Conservation (phyloP, 2,888 invertebrate species). For the Papilio demoleus region DNA sequence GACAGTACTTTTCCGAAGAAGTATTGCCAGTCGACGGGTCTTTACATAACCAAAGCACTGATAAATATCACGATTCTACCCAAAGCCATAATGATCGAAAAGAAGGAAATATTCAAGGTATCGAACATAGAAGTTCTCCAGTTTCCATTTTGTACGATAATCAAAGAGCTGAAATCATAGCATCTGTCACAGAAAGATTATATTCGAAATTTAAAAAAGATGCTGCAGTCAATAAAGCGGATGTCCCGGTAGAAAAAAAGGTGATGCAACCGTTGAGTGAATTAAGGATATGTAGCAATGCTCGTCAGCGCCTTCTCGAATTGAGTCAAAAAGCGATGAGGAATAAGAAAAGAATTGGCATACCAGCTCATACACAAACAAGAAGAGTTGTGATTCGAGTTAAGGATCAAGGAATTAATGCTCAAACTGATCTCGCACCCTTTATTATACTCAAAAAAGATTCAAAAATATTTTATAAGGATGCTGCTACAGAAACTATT, state of each 20-base stretch:
- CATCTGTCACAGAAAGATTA: slow-evolving; percentile 87
- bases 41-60: slow-evolving; percentile 44
- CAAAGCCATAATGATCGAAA: slow-evolving; percentile 57
- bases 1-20: slow-evolving; percentile 79
- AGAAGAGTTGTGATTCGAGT: slow-evolving; percentile 75
- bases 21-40: slow-evolving; percentile 62
- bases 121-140: slow-evolving; percentile 56
- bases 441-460: slow-evolving; percentile 64
- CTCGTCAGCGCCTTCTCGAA: slow-evolving; percentile 83
- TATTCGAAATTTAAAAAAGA: slow-evolving; percentile 84
- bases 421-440: slow-evolving; percentile 79
- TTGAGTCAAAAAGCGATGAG: slow-evolving; percentile 83
- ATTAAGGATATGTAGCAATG: slow-evolving; percentile 83
- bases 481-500: slow-evolving; percentile 72
- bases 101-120: slow-evolving; percentile 50
- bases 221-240: slow-evolving; percentile 73
- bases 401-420: slow-evolving; percentile 83
- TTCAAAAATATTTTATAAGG: slow-evolving; percentile 57
- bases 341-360: slow-evolving; percentile 77
- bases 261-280: slow-evolving; percentile 78
- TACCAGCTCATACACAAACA: slow-evolving; percentile 85
- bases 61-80: slow-evolving; percentile 49
- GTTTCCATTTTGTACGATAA: slow-evolving; percentile 70
- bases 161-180: slow-evolving; percentile 87
- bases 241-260: slow-evolving; percentile 71